Conservation (phyloP, 92 coral and sea anemone genomes). For the Blastomussa wellsi region DNA sequence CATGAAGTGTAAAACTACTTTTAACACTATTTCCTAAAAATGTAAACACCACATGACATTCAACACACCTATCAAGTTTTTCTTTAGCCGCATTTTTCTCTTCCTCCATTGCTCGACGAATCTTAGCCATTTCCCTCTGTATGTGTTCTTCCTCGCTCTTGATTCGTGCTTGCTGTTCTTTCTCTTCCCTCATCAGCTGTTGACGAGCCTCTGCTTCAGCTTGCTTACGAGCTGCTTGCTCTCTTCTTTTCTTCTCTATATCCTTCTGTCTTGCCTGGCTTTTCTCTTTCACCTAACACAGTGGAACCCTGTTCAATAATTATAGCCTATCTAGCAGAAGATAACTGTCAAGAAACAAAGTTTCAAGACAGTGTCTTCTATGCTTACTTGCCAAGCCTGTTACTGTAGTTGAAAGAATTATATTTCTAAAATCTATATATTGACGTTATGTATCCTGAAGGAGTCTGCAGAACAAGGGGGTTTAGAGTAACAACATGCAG, state of each 20-base stretch:
- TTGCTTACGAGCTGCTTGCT: constrained; percentile 75
- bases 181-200: constrained; percentile 87
- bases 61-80: constrained; percentile 63
- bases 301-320: not conserved
- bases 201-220: constrained; percentile 92
- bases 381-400: no score
- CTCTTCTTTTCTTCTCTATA: constrained; percentile 71
- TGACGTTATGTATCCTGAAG: no score
- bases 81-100: constrained; percentile 71
- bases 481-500: no score
- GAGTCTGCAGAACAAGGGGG: no score
- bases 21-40: no score
- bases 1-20: no score
- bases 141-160: constrained; percentile 84
- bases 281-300: constrained; percentile 85
- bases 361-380: no score
- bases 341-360: no score
- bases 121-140: constrained; percentile 88
- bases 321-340: not conserved
- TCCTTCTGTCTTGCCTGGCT: constrained; percentile 76
- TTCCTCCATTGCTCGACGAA: constrained; percentile 86
- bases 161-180: constrained; percentile 65
- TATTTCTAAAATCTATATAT: no score
- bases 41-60: not conserved
- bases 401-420: no score